Conservation (phyloP, 2,888 invertebrate species). For the Drosophila conformis region DNA sequence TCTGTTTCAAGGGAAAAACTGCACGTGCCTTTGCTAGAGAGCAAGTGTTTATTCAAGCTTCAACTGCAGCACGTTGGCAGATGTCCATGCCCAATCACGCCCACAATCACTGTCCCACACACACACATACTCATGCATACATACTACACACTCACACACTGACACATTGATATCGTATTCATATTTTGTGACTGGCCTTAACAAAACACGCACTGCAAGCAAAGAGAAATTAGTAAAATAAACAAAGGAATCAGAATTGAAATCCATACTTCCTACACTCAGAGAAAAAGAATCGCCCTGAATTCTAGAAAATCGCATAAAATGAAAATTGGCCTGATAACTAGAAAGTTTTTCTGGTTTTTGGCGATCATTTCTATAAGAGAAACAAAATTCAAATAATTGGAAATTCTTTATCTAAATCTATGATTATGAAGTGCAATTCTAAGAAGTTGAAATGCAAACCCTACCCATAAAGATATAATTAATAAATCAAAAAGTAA, state of each 20-base stretch:
- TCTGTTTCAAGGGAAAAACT: conserved; percentile 22
- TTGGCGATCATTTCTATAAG: not conserved
- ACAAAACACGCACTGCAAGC: conserved; percentile 19
- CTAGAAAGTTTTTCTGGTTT: not conserved
- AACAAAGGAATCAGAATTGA: conserved; percentile 48
- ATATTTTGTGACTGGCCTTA: conserved; percentile 28
- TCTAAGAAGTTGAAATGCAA: not conserved
- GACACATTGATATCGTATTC: conserved; percentile 20
- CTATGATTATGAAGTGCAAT: not conserved
- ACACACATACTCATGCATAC: conserved; percentile 8
- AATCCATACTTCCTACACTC: conserved; percentile 24
- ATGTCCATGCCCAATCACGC: conserved; percentile 13
- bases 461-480: not conserved
- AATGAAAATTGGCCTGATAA: not conserved
- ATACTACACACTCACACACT: conserved; percentile 10
- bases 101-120: conserved; percentile 8
- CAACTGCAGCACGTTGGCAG: conserved; percentile 44
- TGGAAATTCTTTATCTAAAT: not conserved
- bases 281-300: not conserved
- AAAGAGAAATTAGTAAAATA: conserved; percentile 9
- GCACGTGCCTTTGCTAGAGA: conserved; percentile 27
- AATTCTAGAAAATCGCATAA: not conserved
- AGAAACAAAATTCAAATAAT: not conserved
- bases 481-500: not conserved
- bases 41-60: conserved; percentile 46